Base-by-base conservation (phyloP, 2,797 vertebrate species). In the Tolypeutes matacus region DNA sequence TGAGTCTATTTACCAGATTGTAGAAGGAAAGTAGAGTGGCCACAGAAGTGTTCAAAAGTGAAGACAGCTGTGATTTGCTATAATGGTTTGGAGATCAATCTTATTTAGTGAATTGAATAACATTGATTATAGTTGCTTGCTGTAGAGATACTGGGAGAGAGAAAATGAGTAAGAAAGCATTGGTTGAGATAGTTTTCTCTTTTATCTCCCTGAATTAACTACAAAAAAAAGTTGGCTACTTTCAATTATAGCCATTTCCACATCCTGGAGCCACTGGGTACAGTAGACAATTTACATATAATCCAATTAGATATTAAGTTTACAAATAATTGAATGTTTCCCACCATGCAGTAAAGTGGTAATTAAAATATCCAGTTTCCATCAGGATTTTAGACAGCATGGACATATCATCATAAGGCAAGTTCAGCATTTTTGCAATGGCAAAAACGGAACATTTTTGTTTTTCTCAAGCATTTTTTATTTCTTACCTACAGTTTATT, bases 61-160 rank as follows among this genome's bases (percentile, higher is more conserved):
- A 92, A 67, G 75, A 94, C 95, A 49, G 2, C 23, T 93, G 82
- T 42, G 9, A 75, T 85, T 95, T 89, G 80, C 86, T 10, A 27
- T 36, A 91, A 95, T 88, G 31, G 2, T 39, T 80, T 97, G 75
- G 36, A 96, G 78, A 95, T 93, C 25, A 89, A 84, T 86, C 46
- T 34, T 94, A 72, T 64, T 90, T 85, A 64, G 25, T 31, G 86
- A 92, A 95, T 20, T 53, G 92, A 93, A 84, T 39, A 31, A 75
- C 5, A 58, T 14, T 95, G 46, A 88, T 56, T 56, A 31, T n/a
- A 73, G 34, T 73, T 94, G 93, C 78, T 91, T 83, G 23, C 94
- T 92, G 93, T 23, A 34, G 75, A 75, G 64, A 46, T 65, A 4
- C 17, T 73, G 86, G 77, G 93, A 93, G 23, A 95, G 25, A 83